These are phyloP conservation scores for Hesperia comma DNA, from an alignment of 2,888 invertebrate genomes.

Conservation along the genomic window DNA sequence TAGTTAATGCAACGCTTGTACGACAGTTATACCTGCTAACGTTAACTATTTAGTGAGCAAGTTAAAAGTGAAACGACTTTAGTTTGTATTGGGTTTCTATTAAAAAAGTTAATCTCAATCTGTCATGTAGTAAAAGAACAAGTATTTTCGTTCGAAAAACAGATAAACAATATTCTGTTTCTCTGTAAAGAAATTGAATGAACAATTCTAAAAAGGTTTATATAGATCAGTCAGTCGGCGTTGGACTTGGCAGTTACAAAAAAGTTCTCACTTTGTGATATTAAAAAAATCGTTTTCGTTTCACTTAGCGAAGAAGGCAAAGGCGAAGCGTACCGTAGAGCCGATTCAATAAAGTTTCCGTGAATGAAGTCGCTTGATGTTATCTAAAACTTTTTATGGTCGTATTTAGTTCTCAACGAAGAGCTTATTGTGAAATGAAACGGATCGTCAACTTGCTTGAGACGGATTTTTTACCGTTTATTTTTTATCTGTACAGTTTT, in stretches of 20 bases:
- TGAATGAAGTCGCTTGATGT: slow-evolving; percentile 41
- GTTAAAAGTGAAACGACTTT: slow-evolving; percentile 14
- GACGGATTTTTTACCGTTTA: slow-evolving; percentile 16
- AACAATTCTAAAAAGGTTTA: slow-evolving; percentile 16
- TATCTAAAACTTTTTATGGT: slow-evolving; percentile 40
- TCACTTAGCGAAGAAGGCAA: slow-evolving; percentile 36
- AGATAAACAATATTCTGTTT: slow-evolving; percentile 23
- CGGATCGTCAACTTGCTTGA: slow-evolving; percentile 30
- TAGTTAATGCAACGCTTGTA: slow-evolving; percentile 26
- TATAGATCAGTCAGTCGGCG: slow-evolving; percentile 30
- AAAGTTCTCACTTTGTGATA: slow-evolving; percentile 21
- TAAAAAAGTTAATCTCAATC: slow-evolving; percentile 10
- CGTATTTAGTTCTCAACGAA: slow-evolving; percentile 45
- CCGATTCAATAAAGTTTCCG: slow-evolving; percentile 41
- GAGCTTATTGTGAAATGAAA: slow-evolving; percentile 44
- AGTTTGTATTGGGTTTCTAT: slow-evolving; percentile 10
- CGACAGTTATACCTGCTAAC: slow-evolving; percentile 14
- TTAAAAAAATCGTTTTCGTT: slow-evolving; percentile 36
- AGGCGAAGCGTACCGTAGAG: slow-evolving; percentile 35
- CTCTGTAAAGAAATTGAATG: slow-evolving; percentile 4
- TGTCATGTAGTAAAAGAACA: background rate
- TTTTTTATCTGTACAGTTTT: slow-evolving; percentile 8
- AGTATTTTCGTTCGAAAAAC: background rate
- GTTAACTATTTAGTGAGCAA: slow-evolving; percentile 11
- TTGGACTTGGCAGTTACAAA: slow-evolving; percentile 20